Base-by-base conservation (phyloP, 2,888 invertebrate species). In the Conops quadrifasciatus region DNA sequence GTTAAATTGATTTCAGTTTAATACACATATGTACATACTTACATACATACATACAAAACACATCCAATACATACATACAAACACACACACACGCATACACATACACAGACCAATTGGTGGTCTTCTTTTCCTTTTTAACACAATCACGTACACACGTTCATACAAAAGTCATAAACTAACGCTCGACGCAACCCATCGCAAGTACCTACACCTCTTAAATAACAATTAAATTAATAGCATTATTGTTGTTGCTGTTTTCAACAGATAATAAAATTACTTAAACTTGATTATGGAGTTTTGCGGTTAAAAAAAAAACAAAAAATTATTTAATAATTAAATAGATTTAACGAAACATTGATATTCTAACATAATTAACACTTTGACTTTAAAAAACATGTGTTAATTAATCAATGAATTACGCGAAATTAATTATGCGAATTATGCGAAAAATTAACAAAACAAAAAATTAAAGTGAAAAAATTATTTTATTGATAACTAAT, bases 121-220 rank as follows among this genome's bases (percentile, higher is more conserved):
- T 19, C 47, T 47, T 69, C 60, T 65, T 63, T 62, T 59, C 67
- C 72, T 21, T 49, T n/a, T 72, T 70, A 63, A 70, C 60, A 74
- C 67, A 71, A 70, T 56, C 71, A 71, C 71, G 24, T 69, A 67
- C 72, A 71, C 71, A 62, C 64, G 70, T 36, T 36, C 36, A 36
- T 36, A 9, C 36, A 36, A 9, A 9, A 36, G 64, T 67, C 71
- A 72, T 74, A 71, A 36, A 36, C 36, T 36, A 36, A 36, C 9
- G 36, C 36, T 36, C 36, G 36, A 36, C 9, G 36, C 9, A 9
- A 36, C 36, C 36, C 36, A 36, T 36, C 36, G 21, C 19, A 3
- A 3, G 11, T 21, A 21, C 15, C 9, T 21, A 21, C 5, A 21
- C 21, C 21, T n/a, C n/a, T 53, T 53, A 53, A 19, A 21, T 15